Evolutionary conservation across 2,888 invertebrate genomes (phyloP), one percentile per base, ranked within the genome.

Genomic region (Tetrapedia diversipes): DNA sequence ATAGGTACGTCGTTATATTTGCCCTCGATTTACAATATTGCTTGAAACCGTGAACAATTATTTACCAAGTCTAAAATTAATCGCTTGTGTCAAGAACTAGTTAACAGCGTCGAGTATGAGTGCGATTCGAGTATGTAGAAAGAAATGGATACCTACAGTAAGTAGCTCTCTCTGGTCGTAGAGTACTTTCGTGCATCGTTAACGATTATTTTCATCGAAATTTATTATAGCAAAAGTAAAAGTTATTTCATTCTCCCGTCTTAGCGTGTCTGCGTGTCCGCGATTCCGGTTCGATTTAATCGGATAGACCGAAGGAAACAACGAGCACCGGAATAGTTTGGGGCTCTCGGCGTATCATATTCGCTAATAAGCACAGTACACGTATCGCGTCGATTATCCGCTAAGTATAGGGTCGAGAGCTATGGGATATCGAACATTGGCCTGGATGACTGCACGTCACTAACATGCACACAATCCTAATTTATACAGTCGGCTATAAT

Each of bases 321-420:
- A 67, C 54, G 72, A 57, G 56, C 49, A 29, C 59, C 29, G 45
- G 64, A 71, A 67, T 73, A 69, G 71, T 80, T 60, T 68, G 83
- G 56, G 78, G 77, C 77, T 67, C 73, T 67, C 73, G 83, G 83
- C 87, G 87, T 88, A 88, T 89, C 89, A 89, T 87, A 86, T 84
- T 84, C 87, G 86, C 88, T 90, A 90, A 90, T 89, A 89, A 89
- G 89, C 88, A 88, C 86, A 82, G 90, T 90, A 90, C 7, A 27
- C 22, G n/a, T 89, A 90, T 89, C 88, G 89, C 88, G 87, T 89
- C 88, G 88, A 89, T 90, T 90, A 90, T 89, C 88, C 88, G 84
- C 85, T 90, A 90, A 90, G 89, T 90, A 90, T 90, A 90, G 90
- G 89, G 87, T 89, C 79, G 69, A 73, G 66, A 63, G 49, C 27